Evolutionary conservation across 2,113 vertebrate species (phyloP).

Genomic region (Megalops atlanticus): DNA sequence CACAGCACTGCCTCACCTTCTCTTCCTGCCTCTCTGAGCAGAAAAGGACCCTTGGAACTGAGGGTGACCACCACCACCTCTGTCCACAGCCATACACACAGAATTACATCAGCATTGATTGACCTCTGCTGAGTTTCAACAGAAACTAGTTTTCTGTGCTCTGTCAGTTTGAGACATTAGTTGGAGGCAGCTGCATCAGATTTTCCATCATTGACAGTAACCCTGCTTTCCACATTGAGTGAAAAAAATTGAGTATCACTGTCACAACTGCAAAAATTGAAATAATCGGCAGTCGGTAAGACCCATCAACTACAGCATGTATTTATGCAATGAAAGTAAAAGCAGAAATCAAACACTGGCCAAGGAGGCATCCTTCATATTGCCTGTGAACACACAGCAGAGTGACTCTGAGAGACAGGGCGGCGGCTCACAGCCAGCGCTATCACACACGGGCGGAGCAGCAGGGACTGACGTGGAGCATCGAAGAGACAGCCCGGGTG

Average conservation of each 20-base stretch:
- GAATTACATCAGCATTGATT: conserved; percentile 68
- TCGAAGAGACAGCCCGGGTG: conserved; percentile 39
- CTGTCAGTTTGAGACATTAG: conserved; percentile 37
- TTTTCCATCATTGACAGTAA: too few relatives aligned
- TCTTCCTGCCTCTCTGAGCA: conserved; percentile 52
- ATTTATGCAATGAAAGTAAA: too few relatives aligned
- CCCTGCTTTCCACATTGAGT: too few relatives aligned
- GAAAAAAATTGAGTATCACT: too few relatives aligned
- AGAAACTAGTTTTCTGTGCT: conserved; percentile 27
- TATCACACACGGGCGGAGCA: conserved; percentile 32
- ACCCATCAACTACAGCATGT: too few relatives aligned
- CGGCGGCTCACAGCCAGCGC: neutral
- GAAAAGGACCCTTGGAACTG: conserved; percentile 52
- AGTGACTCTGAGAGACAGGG: too few relatives aligned
- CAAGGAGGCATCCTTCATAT: too few relatives aligned
- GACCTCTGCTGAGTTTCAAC: conserved; percentile 50
- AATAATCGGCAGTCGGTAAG: too few relatives aligned
- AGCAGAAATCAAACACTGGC: too few relatives aligned
- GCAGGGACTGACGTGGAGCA: conserved; percentile 37
- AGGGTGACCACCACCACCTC: conserved; percentile 59
- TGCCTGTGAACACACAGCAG: too few relatives aligned
- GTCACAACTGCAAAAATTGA: too few relatives aligned
- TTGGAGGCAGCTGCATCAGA: conserved; percentile 22
- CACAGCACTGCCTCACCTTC: conserved; percentile 22
- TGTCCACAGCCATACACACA: conserved; percentile 62